phyloP scores from a whole-genome alignment of 1,140 invertebrate genomes.

The Odontomachus brunneus region DNA sequence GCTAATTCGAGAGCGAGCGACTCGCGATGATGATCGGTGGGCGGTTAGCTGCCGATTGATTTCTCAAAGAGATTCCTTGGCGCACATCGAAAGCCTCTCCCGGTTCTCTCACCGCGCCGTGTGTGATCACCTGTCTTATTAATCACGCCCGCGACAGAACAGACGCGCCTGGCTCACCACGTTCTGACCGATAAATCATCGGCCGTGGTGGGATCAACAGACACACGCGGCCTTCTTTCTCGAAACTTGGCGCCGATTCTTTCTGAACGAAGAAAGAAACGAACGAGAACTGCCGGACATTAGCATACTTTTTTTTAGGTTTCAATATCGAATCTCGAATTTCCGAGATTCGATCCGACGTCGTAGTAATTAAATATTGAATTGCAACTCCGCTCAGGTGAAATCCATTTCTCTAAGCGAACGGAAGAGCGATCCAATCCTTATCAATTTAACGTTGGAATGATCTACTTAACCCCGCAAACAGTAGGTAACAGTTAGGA shows the following conservation, averaged over 20 bases:
- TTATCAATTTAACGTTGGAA: background rate
- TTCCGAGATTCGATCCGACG: too few species aligned
- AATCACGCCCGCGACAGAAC: too few species aligned
- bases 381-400: background rate
- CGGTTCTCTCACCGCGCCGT: constrained; percentile 4
- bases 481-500: too few species aligned
- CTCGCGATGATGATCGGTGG: constrained; percentile 7
- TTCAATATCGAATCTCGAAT: too few species aligned
- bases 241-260: background rate
- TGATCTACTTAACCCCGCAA: too few species aligned
- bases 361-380: background rate
- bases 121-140: constrained; percentile 45
- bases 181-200: too few species aligned
- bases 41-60: constrained; percentile 40
- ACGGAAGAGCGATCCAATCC: background rate
- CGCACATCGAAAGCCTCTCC: constrained; percentile 22
- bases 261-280: background rate
- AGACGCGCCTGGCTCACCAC: too few species aligned
- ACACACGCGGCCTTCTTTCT: too few species aligned
- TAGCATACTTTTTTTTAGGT: background rate
- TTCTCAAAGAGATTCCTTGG: constrained; percentile 43
- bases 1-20: constrained; percentile 36
- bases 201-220: background rate
- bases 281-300: background rate
- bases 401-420: background rate